These are phyloP conservation scores for Myripristis jacobus DNA, from an alignment of 2,797 vertebrate genomes.

Conservation along the genomic window DNA sequence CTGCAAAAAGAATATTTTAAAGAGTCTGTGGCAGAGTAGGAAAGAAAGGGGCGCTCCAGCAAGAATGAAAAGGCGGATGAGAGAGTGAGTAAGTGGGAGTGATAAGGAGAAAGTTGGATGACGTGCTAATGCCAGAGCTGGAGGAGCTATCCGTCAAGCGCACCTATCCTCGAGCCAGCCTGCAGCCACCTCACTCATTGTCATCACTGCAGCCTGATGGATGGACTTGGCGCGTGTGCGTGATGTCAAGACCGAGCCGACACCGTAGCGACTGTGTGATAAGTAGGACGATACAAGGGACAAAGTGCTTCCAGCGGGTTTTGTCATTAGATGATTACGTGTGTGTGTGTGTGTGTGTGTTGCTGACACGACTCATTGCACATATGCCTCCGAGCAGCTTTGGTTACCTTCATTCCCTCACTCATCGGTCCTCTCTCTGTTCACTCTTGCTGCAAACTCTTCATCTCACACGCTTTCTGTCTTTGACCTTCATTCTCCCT, in stretches of 20 bases:
- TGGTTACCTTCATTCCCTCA: constrained; percentile 12
- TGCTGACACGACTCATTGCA: constrained; percentile 44
- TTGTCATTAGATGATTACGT: constrained; percentile 62
- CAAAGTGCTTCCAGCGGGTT: constrained; percentile 43
- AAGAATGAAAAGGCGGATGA: constrained; percentile 40
- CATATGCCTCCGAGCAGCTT: constrained; percentile 34
- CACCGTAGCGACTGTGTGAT: constrained; percentile 37
- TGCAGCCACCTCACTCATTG: constrained; percentile 62
- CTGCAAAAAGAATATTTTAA: not conserved
- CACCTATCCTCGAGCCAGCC: constrained; percentile 50
- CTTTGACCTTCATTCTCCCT: not conserved
- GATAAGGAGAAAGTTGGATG: constrained; percentile 61
- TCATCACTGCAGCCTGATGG: constrained; percentile 59
- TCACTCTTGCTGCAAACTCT: not conserved
- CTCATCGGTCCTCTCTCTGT: constrained; percentile 28
- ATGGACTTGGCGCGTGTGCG: constrained; percentile 44
- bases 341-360: constrained; percentile 27
- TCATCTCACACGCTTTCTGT: not conserved
- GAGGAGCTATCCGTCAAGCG: constrained; percentile 65
- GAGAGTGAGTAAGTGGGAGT: constrained; percentile 41
- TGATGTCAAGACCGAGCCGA: constrained; percentile 55
- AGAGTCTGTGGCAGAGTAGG: not conserved
- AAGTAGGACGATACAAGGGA: constrained; percentile 39
- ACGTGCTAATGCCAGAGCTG: constrained; percentile 32
- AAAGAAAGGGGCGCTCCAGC: constrained; percentile 7